Percentiles rank a stretch among this genome's conserved stretches.
Evolutionary conservation across 2,797 vertebrate species (phyloP).

Genomic region (Philypnodon macrostomus): DNA sequence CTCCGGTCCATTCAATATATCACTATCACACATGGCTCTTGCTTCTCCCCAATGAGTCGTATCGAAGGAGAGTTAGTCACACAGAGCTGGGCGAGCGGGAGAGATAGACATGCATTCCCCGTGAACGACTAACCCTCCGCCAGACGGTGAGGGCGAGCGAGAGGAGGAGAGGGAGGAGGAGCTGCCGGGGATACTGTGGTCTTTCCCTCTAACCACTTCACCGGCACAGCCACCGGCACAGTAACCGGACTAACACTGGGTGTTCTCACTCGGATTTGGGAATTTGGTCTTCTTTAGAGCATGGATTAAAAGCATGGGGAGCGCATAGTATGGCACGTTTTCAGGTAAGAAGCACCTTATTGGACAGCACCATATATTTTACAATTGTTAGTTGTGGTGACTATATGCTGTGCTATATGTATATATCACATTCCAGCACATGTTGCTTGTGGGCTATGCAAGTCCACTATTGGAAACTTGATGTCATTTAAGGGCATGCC

Average conservation of each 20-base stretch:
- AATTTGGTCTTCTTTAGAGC: conserved; percentile 24
- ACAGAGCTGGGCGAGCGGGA: not conserved
- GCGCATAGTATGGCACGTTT: conserved; percentile 38
- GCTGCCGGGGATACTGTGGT: not conserved
- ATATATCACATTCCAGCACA: conserved; percentile 45
- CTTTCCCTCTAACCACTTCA: conserved; percentile 15
- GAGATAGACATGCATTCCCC: conserved; percentile 13
- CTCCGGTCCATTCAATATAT: no score
- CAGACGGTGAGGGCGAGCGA: conserved; percentile 49
- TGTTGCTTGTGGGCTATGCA: conserved; percentile 5
- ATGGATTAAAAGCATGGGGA: conserved; percentile 38
- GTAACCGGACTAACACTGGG: conserved; percentile 46
- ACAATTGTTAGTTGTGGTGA: not conserved
- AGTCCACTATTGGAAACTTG: not conserved
- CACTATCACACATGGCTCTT: no score
- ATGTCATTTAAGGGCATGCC: not conserved
- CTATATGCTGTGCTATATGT: not conserved
- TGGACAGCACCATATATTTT: no score
- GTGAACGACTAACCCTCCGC: conserved; percentile 25
- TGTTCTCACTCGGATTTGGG: conserved; percentile 8
- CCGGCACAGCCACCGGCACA: conserved; percentile 41
- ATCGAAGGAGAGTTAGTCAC: no score
- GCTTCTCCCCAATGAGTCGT: no score
- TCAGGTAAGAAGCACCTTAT: conserved; percentile 46
- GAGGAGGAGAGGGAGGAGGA: conserved; percentile 35